Conservation (phyloP, 2,797 vertebrate species). For the Prunella strophiata region DNA sequence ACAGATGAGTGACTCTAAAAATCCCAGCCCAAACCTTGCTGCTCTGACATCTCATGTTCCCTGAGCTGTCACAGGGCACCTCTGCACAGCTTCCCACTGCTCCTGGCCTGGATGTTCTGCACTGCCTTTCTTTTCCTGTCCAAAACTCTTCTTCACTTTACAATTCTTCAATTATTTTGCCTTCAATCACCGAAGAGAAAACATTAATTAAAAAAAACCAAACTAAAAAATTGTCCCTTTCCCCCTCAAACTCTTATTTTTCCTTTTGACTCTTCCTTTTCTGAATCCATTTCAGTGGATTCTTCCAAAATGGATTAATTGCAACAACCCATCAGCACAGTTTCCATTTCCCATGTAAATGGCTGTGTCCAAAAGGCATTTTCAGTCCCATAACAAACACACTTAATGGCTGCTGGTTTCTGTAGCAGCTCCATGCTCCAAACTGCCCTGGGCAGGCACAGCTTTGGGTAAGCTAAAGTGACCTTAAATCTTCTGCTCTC, state of each 20-base stretch:
- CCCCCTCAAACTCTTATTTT: neutral
- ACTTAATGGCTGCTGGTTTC: neutral
- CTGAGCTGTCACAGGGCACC: neutral
- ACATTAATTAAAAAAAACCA: neutral
- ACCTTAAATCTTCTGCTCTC: neutral
- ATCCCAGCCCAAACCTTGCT: neutral
- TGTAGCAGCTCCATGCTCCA: neutral
- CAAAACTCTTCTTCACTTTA: neutral
- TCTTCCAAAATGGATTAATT: neutral
- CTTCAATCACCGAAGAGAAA: constrained; percentile 24
- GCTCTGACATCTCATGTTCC: neutral
- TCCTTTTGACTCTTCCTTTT: neutral
- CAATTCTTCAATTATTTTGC: neutral
- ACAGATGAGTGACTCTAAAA: neutral
- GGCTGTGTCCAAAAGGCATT: neutral
- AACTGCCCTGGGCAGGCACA: neutral
- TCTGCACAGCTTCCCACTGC: neutral
- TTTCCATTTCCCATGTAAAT: neutral
- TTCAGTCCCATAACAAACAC: neutral
- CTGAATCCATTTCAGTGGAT: neutral
- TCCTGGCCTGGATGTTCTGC: neutral
- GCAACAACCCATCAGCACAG: neutral
- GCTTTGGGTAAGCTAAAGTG: neutral
- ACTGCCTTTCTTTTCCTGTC: neutral
- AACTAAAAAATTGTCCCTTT: neutral